A percentile compares a stretch with the other conserved stretches of the same genome.
phyloP scores from a whole-genome alignment of 2,113 vertebrate species.

The Salvator merianae region DNA sequence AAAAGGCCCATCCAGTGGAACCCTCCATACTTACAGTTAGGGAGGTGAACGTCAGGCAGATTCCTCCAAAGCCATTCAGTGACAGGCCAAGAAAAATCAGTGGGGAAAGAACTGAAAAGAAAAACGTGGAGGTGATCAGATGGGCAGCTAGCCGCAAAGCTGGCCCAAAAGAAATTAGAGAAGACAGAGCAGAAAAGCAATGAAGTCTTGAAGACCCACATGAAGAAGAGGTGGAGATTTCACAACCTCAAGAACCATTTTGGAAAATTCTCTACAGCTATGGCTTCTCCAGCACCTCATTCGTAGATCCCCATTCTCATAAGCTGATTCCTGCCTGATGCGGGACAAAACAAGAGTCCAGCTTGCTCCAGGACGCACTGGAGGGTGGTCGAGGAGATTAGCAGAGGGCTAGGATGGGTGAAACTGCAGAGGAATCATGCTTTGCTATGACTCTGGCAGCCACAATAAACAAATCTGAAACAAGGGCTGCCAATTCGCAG shows the following conservation, averaged over 20 bases:
- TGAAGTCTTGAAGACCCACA: neutral
- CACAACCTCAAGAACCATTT: neutral
- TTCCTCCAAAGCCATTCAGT: conserved; percentile 90
- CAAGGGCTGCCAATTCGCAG: neutral
- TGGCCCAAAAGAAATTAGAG: neutral
- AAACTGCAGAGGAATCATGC: neutral
- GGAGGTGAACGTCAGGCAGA: conserved; percentile 92
- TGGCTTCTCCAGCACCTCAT: neutral
- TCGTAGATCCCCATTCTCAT: neutral
- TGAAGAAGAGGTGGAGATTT: neutral
- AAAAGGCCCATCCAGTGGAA: neutral
- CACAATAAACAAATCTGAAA: neutral
- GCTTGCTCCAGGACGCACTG: neutral
- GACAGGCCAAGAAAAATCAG: conserved; percentile 89
- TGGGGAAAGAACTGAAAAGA: conserved; percentile 77
- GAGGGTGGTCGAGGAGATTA: neutral
- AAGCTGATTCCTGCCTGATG: neutral
- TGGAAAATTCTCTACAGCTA: neutral
- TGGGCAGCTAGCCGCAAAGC: neutral
- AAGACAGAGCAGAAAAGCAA: neutral
- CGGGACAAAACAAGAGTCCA: neutral
- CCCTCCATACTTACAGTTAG: conserved; percentile 83
- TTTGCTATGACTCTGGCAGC: neutral
- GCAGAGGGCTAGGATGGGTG: neutral
- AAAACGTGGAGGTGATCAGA: neutral